These are phyloP conservation scores for Asobara japonica DNA, from an alignment of 1,140 invertebrate species.

Conservation along the genomic window DNA sequence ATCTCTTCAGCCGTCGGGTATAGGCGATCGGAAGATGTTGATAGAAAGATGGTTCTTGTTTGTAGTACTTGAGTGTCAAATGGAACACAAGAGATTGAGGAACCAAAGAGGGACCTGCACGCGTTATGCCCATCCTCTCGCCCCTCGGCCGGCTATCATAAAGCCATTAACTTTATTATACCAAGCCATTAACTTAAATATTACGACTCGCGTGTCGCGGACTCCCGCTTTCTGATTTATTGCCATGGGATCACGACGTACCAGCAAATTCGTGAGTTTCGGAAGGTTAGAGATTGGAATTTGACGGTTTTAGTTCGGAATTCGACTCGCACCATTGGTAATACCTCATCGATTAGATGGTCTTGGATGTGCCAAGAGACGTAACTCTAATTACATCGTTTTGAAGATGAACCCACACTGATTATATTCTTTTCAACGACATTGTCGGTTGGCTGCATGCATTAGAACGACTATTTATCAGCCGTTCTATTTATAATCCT, in stretches of 20 bases:
- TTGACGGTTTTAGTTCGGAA: no score
- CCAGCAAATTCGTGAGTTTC: slow-evolving; percentile 26
- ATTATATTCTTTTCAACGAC: no score
- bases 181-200: slow-evolving; percentile 64
- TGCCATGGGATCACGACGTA: slow-evolving; percentile 32
- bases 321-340: no score
- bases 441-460: no score
- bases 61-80: background rate
- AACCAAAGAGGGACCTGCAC: slow-evolving; percentile 25
- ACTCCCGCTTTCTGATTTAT: slow-evolving; percentile 47
- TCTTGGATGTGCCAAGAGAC: no score
- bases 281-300: background rate
- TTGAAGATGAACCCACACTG: no score
- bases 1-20: background rate
- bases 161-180: slow-evolving; percentile 67
- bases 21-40: background rate
- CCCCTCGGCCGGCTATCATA: slow-evolving; percentile 61
- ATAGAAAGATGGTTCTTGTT: background rate
- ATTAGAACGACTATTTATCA: no score
- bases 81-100: slow-evolving; percentile 36
- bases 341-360: no score
- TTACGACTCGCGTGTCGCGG: slow-evolving; percentile 64
- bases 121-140: slow-evolving; percentile 34
- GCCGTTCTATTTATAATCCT: no score
- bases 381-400: no score